phyloP scores from a whole-genome alignment of 2,113 vertebrate species.

The Neogale vison region DNA sequence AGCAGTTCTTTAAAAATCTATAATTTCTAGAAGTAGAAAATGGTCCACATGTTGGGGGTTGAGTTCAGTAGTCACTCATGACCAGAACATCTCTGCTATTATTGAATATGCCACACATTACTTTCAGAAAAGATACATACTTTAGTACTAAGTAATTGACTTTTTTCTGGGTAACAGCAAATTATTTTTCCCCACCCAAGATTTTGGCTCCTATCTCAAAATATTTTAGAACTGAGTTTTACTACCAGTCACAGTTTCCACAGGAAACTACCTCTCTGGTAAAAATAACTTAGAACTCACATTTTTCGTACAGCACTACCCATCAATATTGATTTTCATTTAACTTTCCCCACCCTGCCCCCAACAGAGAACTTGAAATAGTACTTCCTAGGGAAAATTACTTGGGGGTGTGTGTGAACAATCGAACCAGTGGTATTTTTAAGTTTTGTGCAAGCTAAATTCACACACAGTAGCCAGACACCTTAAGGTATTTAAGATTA shows the following conservation, averaged over 20 bases:
- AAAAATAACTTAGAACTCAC: conserved; percentile 54
- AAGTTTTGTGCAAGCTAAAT: conserved; percentile 45
- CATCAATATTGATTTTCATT: conserved; percentile 68
- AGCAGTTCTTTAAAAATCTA: neutral
- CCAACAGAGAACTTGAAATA: conserved; percentile 42
- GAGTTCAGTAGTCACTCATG: neutral
- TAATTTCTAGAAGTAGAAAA: conserved; percentile 23
- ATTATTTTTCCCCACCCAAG: conserved; percentile 51
- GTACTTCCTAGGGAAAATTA: conserved; percentile 61
- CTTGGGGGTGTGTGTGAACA: conserved; percentile 39
- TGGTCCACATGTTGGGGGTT: neutral
- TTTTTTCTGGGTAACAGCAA: conserved; percentile 37
- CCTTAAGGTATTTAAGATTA: conserved; percentile 18
- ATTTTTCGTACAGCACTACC: conserved; percentile 24
- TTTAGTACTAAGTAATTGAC: conserved; percentile 42
- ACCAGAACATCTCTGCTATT: neutral
- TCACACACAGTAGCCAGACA: conserved; percentile 29
- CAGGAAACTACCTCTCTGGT: conserved; percentile 70
- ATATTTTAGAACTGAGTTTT: conserved; percentile 65
- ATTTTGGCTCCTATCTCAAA: conserved; percentile 70
- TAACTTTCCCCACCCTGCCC: neutral
- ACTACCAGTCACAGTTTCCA: conserved; percentile 66
- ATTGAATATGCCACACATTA: neutral
- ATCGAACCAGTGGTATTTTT: conserved; percentile 48
- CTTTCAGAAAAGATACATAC: conserved; percentile 26